These are phyloP conservation scores for Arnoldichthys spilopterus DNA, from an alignment of 2,797 vertebrate species.

Conservation along the genomic window DNA sequence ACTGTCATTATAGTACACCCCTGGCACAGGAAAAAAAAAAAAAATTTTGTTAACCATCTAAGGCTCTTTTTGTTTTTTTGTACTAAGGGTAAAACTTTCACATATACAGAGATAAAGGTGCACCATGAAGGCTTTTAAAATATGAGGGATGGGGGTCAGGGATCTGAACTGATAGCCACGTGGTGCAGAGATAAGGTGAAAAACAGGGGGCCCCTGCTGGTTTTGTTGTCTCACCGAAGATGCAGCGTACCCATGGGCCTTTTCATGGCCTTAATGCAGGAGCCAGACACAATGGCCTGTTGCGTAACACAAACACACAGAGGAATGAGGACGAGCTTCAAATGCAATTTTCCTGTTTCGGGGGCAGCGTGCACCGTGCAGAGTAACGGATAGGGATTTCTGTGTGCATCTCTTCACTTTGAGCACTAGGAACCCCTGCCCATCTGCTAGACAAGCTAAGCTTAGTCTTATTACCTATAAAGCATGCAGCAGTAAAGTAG, in stretches of 20 bases:
- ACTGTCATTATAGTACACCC: no score
- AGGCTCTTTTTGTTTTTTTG: background rate
- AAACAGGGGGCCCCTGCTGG: slow-evolving; percentile 51
- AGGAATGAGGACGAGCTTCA: slow-evolving; percentile 66
- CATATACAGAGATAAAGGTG: background rate
- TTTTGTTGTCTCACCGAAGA: slow-evolving; percentile 60
- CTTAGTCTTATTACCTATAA: slow-evolving; percentile 4
- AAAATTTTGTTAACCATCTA: slow-evolving; percentile 30
- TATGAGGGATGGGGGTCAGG: background rate
- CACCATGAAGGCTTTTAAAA: background rate
- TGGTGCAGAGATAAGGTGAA: slow-evolving; percentile 14
- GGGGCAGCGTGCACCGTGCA: slow-evolving; percentile 56
- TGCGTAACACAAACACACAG: slow-evolving; percentile 71
- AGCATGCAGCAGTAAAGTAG: background rate
- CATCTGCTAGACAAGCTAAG: background rate
- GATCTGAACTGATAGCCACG: background rate
- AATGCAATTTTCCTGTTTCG: slow-evolving; percentile 68
- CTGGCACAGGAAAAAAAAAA: slow-evolving; percentile 41
- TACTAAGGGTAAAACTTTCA: background rate
- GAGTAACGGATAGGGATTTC: slow-evolving; percentile 52
- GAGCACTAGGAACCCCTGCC: background rate
- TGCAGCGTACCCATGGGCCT: slow-evolving; percentile 61
- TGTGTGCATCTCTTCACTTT: slow-evolving; percentile 48
- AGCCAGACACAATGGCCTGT: slow-evolving; percentile 72
- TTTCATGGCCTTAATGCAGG: slow-evolving; percentile 74